phyloP scores from a whole-genome alignment of 1,140 invertebrate genomes.

The Drosophila sucinea region DNA sequence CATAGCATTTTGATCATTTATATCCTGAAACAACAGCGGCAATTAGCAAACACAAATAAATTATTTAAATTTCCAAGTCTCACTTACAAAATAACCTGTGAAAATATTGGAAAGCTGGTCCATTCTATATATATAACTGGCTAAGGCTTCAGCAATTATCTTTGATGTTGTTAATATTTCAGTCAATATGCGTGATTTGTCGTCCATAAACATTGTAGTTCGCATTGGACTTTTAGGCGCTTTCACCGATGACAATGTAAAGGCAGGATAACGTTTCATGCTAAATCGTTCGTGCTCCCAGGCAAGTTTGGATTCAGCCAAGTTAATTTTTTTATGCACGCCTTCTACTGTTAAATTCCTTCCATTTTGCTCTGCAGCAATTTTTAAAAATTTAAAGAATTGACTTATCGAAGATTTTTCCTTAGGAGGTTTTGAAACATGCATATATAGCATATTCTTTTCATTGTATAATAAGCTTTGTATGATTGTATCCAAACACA shows the following conservation, averaged over 20 bases:
- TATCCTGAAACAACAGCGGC: conserved; percentile 48
- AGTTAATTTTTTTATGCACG: conserved; percentile 98
- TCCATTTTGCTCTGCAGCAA: conserved; percentile 83
- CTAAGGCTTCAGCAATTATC: conserved; percentile 92
- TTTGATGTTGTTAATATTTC: conserved; percentile 86
- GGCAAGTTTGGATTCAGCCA: conserved; percentile 94
- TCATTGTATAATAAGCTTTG: conserved; percentile 83
- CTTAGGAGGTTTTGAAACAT: conserved; percentile 98
- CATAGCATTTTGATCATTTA: conserved; percentile 63
- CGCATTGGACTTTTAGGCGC: conserved; percentile 86
- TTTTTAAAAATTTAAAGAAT: conserved; percentile 89
- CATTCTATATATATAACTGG: conserved; percentile 93
- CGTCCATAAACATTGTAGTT: conserved; percentile 86
- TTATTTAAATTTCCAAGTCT: neutral
- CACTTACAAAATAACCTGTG: conserved; percentile 65
- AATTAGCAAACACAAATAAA: conserved; percentile 1
- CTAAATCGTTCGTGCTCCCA: conserved; percentile 99
- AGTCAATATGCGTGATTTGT: conserved; percentile 56
- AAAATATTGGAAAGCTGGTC: conserved; percentile 63
- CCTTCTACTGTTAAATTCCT: conserved; percentile 88
- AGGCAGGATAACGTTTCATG: conserved; percentile 94
- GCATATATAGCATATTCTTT: conserved; percentile 89
- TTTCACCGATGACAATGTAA: conserved; percentile 93
- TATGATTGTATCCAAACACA: conserved; percentile 95
- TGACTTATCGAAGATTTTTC: conserved; percentile 90